phyloP scores from a whole-genome alignment of 2,888 invertebrate genomes.

The Xestia ashworthii region DNA sequence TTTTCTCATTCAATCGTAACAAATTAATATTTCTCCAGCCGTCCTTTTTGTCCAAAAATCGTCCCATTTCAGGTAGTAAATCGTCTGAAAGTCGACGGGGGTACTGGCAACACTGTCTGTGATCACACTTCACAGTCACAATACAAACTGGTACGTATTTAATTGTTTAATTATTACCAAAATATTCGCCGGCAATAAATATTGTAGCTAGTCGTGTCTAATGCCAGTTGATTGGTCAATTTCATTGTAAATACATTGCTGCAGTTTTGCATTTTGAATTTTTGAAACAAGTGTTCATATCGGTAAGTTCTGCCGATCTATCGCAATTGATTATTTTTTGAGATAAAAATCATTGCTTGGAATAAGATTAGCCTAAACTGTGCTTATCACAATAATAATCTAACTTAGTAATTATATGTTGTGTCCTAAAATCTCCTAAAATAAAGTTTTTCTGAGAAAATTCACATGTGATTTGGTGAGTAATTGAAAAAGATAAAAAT shows the following conservation, averaged over 20 bases:
- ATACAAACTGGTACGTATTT: slow-evolving; percentile 26
- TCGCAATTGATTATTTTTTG: slow-evolving; percentile 28
- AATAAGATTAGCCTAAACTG: slow-evolving; percentile 6
- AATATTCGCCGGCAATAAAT: slow-evolving; percentile 12
- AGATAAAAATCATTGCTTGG: slow-evolving; percentile 8
- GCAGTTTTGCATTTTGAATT: slow-evolving; percentile 14
- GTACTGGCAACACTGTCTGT: no score
- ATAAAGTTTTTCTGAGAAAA: background rate
- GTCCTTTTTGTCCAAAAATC: no score
- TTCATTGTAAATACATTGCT: background rate
- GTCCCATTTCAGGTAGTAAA: no score
- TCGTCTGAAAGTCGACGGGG: no score
- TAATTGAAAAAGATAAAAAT: slow-evolving; percentile 1
- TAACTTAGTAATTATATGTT: background rate
- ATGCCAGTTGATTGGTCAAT: slow-evolving; percentile 21
- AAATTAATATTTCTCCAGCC: no score
- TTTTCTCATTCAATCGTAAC: no score
- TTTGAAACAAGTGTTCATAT: slow-evolving; percentile 19
- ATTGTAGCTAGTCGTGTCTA: background rate
- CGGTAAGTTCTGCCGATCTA: slow-evolving; percentile 40
- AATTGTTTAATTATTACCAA: slow-evolving; percentile 1
- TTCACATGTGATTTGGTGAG: background rate
- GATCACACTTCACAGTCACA: no score
- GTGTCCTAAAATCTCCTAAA: no score
- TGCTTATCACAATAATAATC: background rate